Conservation (phyloP, 2,113 vertebrate species). For the Poecile atricapillus region DNA sequence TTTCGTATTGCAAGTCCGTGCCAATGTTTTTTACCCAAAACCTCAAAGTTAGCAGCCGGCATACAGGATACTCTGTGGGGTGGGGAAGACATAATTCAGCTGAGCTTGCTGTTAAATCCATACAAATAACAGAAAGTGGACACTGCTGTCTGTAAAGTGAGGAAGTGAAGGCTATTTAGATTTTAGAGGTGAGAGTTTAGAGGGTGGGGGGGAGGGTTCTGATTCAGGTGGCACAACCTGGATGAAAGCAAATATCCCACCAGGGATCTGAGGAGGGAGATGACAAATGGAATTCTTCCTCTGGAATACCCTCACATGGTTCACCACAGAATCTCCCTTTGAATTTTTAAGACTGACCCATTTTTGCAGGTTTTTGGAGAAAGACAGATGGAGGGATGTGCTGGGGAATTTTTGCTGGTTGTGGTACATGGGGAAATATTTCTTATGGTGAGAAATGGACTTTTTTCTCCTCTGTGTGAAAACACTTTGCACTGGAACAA, state of each 20-base stretch:
- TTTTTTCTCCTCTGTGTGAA: background rate
- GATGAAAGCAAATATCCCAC: background rate
- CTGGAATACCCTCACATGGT: background rate
- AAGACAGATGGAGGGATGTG: background rate
- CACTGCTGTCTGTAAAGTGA: background rate
- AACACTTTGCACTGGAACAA: background rate
- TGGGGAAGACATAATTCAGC: background rate
- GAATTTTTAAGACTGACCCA: background rate
- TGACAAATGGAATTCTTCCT: background rate
- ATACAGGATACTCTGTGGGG: background rate
- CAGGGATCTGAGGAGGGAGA: background rate
- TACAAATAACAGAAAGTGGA: background rate
- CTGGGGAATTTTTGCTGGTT: background rate
- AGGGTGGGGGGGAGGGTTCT: background rate
- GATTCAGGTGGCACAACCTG: background rate
- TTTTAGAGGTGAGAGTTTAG: background rate
- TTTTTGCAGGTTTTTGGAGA: background rate
- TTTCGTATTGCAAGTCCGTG: background rate
- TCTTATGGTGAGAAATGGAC: background rate
- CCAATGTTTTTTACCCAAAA: background rate
- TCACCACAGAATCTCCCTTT: background rate
- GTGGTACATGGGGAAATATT: background rate
- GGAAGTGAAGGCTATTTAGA: background rate
- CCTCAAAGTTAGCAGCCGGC: background rate
- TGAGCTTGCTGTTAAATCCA: background rate